Conservation (phyloP, 2,113 vertebrate species). For the Clarias magur region DNA sequence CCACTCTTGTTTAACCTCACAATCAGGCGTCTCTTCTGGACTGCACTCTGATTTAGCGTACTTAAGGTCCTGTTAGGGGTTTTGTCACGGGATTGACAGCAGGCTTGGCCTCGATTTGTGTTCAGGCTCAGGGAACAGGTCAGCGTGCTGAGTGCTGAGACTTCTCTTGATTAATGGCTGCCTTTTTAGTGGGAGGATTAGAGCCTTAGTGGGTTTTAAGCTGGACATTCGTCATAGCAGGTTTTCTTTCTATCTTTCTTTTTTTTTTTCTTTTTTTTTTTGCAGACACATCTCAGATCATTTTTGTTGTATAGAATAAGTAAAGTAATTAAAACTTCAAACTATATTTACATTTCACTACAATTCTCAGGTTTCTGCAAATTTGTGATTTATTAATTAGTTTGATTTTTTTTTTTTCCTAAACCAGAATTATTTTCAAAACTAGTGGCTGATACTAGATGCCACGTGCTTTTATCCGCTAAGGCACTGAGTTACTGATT, state of each 20-base stretch:
- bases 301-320: background rate
- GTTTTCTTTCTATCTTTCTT: background rate
- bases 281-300: too few species aligned
- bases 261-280: background rate
- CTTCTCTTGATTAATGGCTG: background rate
- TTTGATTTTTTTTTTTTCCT: background rate
- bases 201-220: background rate
- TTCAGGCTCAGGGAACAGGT: background rate
- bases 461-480: too few species aligned
- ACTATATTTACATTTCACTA: background rate
- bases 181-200: background rate
- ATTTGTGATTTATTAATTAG: background rate
- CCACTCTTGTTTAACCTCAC: constrained; percentile 27
- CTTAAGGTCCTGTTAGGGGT: constrained; percentile 21
- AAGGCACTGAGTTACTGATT: too few species aligned
- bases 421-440: background rate
- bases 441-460: too few species aligned
- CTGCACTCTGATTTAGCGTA: background rate
- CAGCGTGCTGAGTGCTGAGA: background rate
- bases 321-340: background rate
- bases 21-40: constrained; percentile 30
- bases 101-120: background rate
- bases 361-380: background rate
- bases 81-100: background rate
- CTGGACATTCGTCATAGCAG: background rate